A percentile compares a stretch with the other conserved stretches of the same genome.
Evolutionary conservation across 2,113 vertebrate genomes (phyloP).

Genomic region (Lycaon pictus): DNA sequence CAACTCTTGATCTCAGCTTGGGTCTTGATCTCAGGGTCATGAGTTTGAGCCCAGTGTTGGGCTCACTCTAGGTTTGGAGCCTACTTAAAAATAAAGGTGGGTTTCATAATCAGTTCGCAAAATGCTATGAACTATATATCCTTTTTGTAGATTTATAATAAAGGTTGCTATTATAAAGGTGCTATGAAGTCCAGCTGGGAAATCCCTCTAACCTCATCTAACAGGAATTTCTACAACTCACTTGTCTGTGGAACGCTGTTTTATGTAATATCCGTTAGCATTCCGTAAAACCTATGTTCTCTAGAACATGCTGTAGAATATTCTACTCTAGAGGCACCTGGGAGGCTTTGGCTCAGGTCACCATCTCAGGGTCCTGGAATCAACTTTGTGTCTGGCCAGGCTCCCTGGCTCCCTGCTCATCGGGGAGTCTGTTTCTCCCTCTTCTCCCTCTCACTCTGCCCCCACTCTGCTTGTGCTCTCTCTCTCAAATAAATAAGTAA

Average conservation of each 20-base stretch:
- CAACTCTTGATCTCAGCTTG: background rate
- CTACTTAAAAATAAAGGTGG: background rate
- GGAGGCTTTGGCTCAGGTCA: background rate
- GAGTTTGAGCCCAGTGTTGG: background rate
- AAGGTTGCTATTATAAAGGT: background rate
- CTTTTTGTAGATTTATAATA: background rate
- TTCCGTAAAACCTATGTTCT: background rate
- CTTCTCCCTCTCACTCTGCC: background rate
- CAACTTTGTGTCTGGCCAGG: background rate
- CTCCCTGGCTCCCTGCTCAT: background rate
- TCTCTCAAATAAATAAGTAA: too few species aligned
- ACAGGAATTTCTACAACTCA: background rate
- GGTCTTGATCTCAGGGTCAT: background rate
- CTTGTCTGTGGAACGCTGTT: background rate
- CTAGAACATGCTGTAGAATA: background rate
- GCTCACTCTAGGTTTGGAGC: background rate
- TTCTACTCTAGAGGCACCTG: background rate
- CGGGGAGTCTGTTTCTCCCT: background rate
- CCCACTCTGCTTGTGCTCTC: background rate
- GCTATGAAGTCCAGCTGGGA: background rate
- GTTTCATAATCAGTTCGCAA: background rate
- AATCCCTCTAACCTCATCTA: background rate
- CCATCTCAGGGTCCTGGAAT: background rate
- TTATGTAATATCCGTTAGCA: background rate
- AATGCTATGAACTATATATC: background rate